Evolutionary conservation across 2,797 vertebrate species (phyloP), one percentile per base, ranked within the genome.

Genomic region (Typhlichthys eigenmanni): DNA sequence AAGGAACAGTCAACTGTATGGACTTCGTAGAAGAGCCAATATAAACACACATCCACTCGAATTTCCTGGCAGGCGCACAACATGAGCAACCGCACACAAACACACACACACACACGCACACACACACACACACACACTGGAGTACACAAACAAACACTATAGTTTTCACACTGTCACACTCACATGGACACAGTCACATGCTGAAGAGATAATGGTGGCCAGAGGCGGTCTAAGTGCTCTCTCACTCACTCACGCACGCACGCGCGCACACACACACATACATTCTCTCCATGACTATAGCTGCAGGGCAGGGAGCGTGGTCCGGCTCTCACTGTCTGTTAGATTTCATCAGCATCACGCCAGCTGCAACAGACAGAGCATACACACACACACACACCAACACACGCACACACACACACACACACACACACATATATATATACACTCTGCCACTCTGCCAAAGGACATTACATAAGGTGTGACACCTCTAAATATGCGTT

Each of bases 191-290:
- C 78, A 85, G 85, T 87, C 85, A 86, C 75, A 68, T 82, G 81
- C 84, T 85, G 88, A 87, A 84, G 85, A 86, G 86, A 88, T 89
- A 87, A 87, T 87, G 82, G 86, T 90, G 87, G 88, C 88, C 87
- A 85, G 83, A 88, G 89, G 90, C 90, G 5, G 53, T 90, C 66
- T 78, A 48, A 74, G 71, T 74, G 68, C 60, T 69, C 59, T 56
- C n/a, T 49, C 49, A 48, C 62, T 62, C 47, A 16, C 47, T 46
- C n/a, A n/a, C n/a, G n/a, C 29, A 24, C 64, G 45, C 45, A 43
- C 62, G 49, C 58, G 56, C 59, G 24, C 58, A 63, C 61, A 16
- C 64, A 46, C 77, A n/a, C 56, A 16, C 75, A 64, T 66, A 58
- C 58, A 43, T 45, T 57, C 62, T 63, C 49, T 56, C 72, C 55